A percentile compares a stretch with the other conserved stretches of the same genome.
Evolutionary conservation across 2,888 invertebrate genomes (phyloP).

Genomic region (Hirtodrosophila alboralis): DNA sequence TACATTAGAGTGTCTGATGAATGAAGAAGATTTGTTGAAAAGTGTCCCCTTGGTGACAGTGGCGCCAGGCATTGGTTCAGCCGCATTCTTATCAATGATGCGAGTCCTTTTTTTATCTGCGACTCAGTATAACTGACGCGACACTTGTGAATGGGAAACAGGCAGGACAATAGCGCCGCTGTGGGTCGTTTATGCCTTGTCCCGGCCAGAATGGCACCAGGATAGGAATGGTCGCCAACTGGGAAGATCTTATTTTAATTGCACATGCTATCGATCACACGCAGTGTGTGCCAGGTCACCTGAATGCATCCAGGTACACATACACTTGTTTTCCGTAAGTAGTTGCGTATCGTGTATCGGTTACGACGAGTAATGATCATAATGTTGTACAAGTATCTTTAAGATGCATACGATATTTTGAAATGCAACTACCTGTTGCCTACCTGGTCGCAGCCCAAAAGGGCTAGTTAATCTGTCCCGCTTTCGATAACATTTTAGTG

Average conservation of each 20-base stretch:
- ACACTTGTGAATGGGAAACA: constrained; percentile 71
- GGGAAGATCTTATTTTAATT: constrained; percentile 71
- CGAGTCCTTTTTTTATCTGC: constrained; percentile 61
- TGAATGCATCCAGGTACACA: constrained; percentile 34
- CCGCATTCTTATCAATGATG: constrained; percentile 45
- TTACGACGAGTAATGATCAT: constrained; percentile 64
- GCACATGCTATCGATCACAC: constrained; percentile 57
- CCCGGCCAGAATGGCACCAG: constrained; percentile 17
- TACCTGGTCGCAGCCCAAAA: constrained; percentile 25
- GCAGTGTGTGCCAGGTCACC: too few relatives aligned
- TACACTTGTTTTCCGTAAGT: constrained; percentile 19
- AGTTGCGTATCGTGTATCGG: constrained; percentile 63
- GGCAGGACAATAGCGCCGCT: constrained; percentile 70
- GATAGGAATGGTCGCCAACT: constrained; percentile 56
- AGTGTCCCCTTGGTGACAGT: constrained; percentile 40
- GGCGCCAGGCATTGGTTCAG: constrained; percentile 61
- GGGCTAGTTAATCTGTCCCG: constrained; percentile 65
- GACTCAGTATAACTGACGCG: constrained; percentile 41
- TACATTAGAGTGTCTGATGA: constrained; percentile 37
- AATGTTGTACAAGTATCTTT: constrained; percentile 78
- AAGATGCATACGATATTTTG: constrained; percentile 69
- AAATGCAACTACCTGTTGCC: constrained; percentile 40
- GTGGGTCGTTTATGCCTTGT: constrained; percentile 44
- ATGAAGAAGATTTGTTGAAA: constrained; percentile 46
- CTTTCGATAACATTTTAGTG: constrained; percentile 75